Evolutionary conservation across 1,140 invertebrate species (phyloP).

Genomic region (Monomorium pharaonis): DNA sequence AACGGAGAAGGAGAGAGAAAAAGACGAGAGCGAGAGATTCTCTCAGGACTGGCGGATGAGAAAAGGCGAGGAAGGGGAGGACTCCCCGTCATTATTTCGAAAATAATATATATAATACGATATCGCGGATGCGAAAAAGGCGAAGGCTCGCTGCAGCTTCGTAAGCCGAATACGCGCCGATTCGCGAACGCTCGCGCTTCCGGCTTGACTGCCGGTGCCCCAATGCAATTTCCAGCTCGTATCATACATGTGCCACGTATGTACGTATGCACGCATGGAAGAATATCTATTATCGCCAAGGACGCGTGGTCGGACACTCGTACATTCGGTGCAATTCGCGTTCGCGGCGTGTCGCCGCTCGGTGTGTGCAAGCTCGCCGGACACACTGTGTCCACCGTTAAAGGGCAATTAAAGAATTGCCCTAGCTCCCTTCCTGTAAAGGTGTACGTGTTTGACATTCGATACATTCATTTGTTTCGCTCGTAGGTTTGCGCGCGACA

Average conservation of each 20-base stretch:
- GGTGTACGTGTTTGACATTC: neutral
- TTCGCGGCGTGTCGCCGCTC: neutral
- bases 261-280: neutral
- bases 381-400: neutral
- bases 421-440: neutral
- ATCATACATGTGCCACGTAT: neutral
- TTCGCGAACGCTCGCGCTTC: conserved; percentile 40
- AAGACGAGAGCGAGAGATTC: neutral
- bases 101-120: too few species aligned
- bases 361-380: neutral
- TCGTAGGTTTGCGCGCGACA: neutral
- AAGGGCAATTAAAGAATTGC: too few species aligned
- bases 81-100: neutral
- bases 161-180: neutral
- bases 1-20: neutral
- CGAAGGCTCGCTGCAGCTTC: neutral
- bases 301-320: conserved; percentile 42
- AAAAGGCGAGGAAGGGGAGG: neutral
- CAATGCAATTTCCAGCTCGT: conserved; percentile 54
- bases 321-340: conserved; percentile 45
- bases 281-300: conserved; percentile 53
- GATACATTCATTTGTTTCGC: neutral
- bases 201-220: conserved; percentile 62
- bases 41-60: neutral
- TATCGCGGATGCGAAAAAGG: neutral